These are phyloP conservation scores for Ploceus nigricollis DNA, from an alignment of 2,113 vertebrate genomes.

Conservation along the genomic window DNA sequence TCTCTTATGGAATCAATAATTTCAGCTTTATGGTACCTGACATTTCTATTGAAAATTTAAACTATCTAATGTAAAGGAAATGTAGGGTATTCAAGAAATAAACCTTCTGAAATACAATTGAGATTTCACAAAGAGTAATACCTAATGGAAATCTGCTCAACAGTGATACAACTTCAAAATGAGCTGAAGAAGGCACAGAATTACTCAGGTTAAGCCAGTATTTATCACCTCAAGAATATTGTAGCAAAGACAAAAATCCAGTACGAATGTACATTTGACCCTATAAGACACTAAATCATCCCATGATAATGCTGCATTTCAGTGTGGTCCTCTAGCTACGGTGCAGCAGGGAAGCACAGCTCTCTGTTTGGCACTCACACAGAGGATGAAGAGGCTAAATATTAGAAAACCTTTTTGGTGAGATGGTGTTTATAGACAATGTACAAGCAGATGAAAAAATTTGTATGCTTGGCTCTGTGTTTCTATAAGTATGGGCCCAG, in stretches of 20 bases:
- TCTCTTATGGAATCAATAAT: not conserved
- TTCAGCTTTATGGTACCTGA: not conserved
- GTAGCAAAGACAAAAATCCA: not conserved
- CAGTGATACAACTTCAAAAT: not conserved
- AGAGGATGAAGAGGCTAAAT: not conserved
- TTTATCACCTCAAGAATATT: not conserved
- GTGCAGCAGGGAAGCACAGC: not conserved
- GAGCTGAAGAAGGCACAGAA: not conserved
- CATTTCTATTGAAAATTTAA: not conserved
- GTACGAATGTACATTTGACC: not conserved
- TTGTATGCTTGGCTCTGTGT: not conserved
- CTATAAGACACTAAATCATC: not conserved
- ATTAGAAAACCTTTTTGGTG: not conserved
- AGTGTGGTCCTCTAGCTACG: accelerated
- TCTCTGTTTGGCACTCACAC: not conserved
- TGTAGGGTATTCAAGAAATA: not conserved
- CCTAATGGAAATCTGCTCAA: not conserved
- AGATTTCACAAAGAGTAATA: not conserved
- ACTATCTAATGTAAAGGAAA: not conserved
- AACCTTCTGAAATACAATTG: not conserved
- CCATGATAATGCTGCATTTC: not conserved
- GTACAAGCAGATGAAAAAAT: not conserved
- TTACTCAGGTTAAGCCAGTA: not conserved
- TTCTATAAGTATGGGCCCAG: not conserved
- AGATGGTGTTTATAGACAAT: not conserved